phyloP scores from a whole-genome alignment of 2,797 vertebrate genomes.

The Meda fulgida region DNA sequence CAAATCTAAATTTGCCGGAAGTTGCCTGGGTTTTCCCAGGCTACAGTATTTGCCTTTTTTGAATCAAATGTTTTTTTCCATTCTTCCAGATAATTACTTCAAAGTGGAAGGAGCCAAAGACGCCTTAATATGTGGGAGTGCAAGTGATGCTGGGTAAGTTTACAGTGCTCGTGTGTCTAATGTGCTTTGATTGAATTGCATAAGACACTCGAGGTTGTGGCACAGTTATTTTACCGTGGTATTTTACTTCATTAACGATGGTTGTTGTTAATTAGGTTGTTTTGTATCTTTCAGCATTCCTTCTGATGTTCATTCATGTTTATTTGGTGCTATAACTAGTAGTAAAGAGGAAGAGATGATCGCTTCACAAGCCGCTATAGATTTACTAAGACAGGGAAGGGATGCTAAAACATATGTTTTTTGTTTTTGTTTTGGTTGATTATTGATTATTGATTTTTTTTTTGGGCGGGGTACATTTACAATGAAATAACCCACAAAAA shows the following conservation, averaged over 20 bases:
- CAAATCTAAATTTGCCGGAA: too few species aligned
- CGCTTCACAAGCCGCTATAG: too few species aligned
- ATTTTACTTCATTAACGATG: neutral
- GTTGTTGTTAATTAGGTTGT: neutral
- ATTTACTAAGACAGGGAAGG: too few species aligned
- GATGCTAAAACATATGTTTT: too few species aligned
- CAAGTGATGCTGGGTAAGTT: constrained; percentile 92
- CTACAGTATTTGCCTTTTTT: neutral
- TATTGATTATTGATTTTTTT: too few species aligned
- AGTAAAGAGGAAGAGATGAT: neutral
- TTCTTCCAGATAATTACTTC: constrained; percentile 88
- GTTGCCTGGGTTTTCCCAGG: too few species aligned
- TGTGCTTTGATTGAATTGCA: neutral
- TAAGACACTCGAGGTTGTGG: neutral
- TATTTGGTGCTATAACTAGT: neutral
- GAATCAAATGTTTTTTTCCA: constrained; percentile 3
- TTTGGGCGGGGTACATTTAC: too few species aligned
- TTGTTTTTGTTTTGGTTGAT: too few species aligned
- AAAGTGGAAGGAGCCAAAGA: constrained; percentile 90
- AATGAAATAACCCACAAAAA: too few species aligned
- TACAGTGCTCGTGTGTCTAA: neutral
- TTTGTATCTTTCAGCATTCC: too few species aligned
- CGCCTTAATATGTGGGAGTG: constrained; percentile 89
- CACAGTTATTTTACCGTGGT: neutral
- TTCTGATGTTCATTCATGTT: neutral